Conservation (phyloP, 2,888 invertebrate genomes). For the Cecidostiba fungosa region DNA sequence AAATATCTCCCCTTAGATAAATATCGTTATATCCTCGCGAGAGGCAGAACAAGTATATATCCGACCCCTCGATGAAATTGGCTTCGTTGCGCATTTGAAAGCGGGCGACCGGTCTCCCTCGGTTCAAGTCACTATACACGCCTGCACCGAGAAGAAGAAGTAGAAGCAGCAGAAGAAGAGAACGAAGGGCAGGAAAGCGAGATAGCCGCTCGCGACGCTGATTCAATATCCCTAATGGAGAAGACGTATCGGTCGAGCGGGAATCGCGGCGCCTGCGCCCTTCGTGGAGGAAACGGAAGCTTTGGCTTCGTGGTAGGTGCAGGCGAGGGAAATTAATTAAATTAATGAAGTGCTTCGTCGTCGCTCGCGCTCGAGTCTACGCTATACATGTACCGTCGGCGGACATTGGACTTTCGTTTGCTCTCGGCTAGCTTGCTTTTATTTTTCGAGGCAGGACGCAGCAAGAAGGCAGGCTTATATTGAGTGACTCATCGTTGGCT, state of each 20-base stretch:
- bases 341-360: constrained; percentile 70
- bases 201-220: constrained; percentile 55
- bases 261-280: constrained; percentile 52
- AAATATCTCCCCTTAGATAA: not conserved
- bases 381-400: not conserved
- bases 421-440: not conserved
- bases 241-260: constrained; percentile 65
- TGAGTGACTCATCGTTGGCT: constrained; percentile 18
- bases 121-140: not conserved
- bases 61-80: not conserved
- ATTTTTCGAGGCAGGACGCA: not conserved
- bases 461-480: not conserved
- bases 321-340: constrained; percentile 71
- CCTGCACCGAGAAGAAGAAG: not conserved
- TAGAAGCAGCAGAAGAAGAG: not conserved
- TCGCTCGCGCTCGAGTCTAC: not conserved
- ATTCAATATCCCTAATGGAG: constrained; percentile 76
- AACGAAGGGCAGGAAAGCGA: not conserved
- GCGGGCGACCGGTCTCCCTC: not conserved
- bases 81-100: constrained; percentile 37
- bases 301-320: not conserved
- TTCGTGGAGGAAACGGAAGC: constrained; percentile 54
- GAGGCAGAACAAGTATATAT: not conserved
- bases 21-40: not conserved
- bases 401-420: constrained; percentile 9